phyloP scores from a whole-genome alignment of 2,888 invertebrate species.

The Cantharis nigra region DNA sequence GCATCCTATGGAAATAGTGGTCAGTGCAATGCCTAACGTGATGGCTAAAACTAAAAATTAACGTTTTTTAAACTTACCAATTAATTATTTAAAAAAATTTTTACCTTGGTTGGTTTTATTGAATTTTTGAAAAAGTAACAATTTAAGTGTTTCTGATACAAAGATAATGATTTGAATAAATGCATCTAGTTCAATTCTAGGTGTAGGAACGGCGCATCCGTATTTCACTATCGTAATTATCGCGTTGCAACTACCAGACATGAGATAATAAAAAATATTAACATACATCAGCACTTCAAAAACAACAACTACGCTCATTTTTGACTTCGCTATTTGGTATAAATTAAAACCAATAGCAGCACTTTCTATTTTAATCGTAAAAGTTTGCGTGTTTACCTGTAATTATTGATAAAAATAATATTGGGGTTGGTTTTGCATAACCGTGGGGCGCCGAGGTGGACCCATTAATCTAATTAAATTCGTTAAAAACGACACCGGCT shows the following conservation, averaged over 20 bases:
- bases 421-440: neutral
- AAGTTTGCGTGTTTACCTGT: constrained; percentile 1
- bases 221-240: constrained; percentile 38
- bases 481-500: neutral
- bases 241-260: constrained; percentile 36
- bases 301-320: constrained; percentile 38
- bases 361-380: neutral
- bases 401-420: neutral
- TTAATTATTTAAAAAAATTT: neutral
- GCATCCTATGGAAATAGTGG: constrained; percentile 33
- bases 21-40: constrained; percentile 34
- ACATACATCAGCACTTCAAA: constrained; percentile 41
- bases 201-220: constrained; percentile 35
- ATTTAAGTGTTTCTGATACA: constrained; percentile 36
- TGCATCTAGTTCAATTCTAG: constrained; percentile 34
- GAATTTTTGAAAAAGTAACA: constrained; percentile 34
- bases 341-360: neutral
- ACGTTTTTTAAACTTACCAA: neutral
- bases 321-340: neutral
- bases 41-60: constrained; percentile 35
- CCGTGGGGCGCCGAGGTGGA: neutral
- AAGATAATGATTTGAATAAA: constrained; percentile 37
- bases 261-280: constrained; percentile 38
- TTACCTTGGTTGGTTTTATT: constrained; percentile 36
- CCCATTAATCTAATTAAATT: neutral